Evolutionary conservation across 2,797 vertebrate species (phyloP), one percentile per base, ranked within the genome.

Genomic region (Kryptolebias ocellatus): DNA sequence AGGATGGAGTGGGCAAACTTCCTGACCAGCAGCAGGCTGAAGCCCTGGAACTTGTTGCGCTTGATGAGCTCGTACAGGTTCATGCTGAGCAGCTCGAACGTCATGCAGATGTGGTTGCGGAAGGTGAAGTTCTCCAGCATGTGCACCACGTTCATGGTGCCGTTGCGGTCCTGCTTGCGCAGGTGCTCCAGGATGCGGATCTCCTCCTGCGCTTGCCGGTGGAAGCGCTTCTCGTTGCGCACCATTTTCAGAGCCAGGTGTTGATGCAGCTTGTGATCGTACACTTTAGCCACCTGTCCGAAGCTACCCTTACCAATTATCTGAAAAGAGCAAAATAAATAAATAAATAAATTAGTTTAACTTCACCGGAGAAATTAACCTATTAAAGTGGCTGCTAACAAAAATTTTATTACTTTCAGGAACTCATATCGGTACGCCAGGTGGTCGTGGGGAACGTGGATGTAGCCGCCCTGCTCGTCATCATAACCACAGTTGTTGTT

Each of bases 41-140:
- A 99, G 52, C 98, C 98, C 89, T 99, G 98, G 78, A 99, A 99
- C 87, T 99, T 99, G 85, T 98, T 99, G 78, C 96, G 95, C 85
- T 98, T 99, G 70, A 99, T 98, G 12, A 99, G 95, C 87, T 99
- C 98, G 0, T 99, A 99, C 10, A 99, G 86, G 89, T 99, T 98
- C 94, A 99, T 97, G 88, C 96, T 99, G 64, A 99, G 90, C 78
- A 99, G 89, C 79, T 99, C 98, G 61, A 99, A 99, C 29, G 97
- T 97, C 96, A 99, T 99, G 81, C 98, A 99, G 70, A 99, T 97
- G 74, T 99, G 98, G 85, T 96, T 98, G 73, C 98, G 94, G 87
- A 98, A 99, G 45, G 96, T 98, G 91, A 99, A 99, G 87, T 96
- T 96, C 20, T 99, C 98, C 34, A 98, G 93, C 96, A 99, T 98